phyloP scores from a whole-genome alignment of 2,113 vertebrate genomes.

The Petaurus breviceps region DNA sequence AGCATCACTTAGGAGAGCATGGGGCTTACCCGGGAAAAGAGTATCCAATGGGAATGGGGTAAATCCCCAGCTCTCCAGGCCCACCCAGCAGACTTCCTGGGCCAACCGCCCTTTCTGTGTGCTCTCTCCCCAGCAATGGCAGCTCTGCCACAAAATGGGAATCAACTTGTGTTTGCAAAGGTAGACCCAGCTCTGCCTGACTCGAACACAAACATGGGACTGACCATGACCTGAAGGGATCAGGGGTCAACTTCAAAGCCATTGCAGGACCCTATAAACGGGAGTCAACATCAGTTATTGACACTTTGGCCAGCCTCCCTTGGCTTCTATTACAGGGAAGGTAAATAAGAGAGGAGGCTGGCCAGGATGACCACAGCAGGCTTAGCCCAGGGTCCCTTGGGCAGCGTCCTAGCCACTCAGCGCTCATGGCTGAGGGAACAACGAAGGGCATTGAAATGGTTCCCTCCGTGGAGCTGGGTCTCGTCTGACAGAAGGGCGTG shows the following conservation, averaged over 20 bases:
- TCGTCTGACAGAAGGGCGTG: neutral
- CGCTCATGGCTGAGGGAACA: neutral
- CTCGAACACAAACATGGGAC: neutral
- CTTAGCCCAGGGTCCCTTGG: no score
- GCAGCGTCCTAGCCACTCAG: no score
- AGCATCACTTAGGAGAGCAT: slow-evolving; percentile 56
- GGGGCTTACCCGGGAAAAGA: slow-evolving; percentile 18
- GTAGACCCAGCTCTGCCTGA: neutral
- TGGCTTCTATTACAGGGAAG: neutral
- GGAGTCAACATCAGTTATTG: neutral
- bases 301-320: neutral
- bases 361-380: neutral
- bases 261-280: neutral
- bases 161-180: neutral
- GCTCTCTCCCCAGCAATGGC: neutral
- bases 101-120: neutral
- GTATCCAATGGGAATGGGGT: neutral
- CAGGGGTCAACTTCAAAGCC: neutral
- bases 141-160: neutral
- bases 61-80: no score
- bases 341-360: no score
- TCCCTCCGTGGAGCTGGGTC: neutral
- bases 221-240: neutral
- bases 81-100: neutral
- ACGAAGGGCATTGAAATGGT: neutral